Evolutionary conservation across 2,113 vertebrate genomes (phyloP), one percentile per base, ranked within the genome.

Genomic region (Sturnus vulgaris): DNA sequence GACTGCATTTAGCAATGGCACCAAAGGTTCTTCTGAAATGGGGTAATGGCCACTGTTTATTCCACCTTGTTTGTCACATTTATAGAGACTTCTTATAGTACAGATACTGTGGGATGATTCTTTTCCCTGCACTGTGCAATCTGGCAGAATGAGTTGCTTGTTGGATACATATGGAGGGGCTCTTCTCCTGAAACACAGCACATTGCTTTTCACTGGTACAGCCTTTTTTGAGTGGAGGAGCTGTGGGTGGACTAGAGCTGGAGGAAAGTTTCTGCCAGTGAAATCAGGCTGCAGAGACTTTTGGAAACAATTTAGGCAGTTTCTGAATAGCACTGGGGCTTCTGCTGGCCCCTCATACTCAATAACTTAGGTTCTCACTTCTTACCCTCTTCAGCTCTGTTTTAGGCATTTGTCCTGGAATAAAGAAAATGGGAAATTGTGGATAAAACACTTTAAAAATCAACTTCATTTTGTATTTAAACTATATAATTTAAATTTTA

Each of bases 211-310:
- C 33, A 28, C 55, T 77, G 77, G 46, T 92, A 78, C 88, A 86
- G 88, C 70, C 49, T 84, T 79, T 92, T 84, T 52, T 64, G 28
- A 61, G 75, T 83, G 92, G 59, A 86, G 68, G 60, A 86, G 75
- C 77, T 89, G 91, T 96, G 95, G 95, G 96, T 79, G 95, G 95
- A 91, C 77, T 20, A 82, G 73, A 93, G 59, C 64, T 87, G 86
- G 23, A 87, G 77, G 65, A 81, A 95, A 75, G 88, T 88, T 96
- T 92, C 92, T 90, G 57, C 72, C 76, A 42, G 76, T 22, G 40
- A 86, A 96, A 88, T 73, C 52, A 69, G 39, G 44, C 64, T 92
- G 55, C 79, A 78, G 64, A 57, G 87, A 68, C 55, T 79, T 82
- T 81, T 46, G 64, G 77, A 83, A 77, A 60, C 52, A 57, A 24